Evolutionary conservation across 2,888 invertebrate genomes (phyloP).

Genomic region (Tetragnatha montana): DNA sequence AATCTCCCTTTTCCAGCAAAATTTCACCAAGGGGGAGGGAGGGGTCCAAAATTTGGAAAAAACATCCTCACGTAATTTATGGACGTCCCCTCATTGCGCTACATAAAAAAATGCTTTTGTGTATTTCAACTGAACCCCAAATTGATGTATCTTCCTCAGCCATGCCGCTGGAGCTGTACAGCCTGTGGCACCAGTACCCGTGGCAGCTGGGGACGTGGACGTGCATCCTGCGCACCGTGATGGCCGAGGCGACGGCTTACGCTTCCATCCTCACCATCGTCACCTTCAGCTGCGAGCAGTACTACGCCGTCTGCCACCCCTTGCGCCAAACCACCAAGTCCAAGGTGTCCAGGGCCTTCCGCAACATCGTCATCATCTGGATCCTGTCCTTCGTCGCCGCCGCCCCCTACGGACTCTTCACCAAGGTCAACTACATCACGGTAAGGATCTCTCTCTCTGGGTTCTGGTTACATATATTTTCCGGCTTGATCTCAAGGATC

Average conservation of each 20-base stretch:
- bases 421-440: slow-evolving; percentile 74
- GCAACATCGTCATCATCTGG: slow-evolving; percentile 77
- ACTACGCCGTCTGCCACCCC: slow-evolving; percentile 78
- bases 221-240: slow-evolving; percentile 77
- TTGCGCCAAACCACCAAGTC: slow-evolving; percentile 73
- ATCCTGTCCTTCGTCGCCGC: slow-evolving; percentile 76
- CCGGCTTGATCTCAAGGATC: no score
- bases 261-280: slow-evolving; percentile 78
- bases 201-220: slow-evolving; percentile 76
- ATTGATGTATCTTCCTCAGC: slow-evolving; percentile 75
- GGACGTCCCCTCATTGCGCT: no score
- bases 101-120: no score
- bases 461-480: no score
- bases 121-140: no score
- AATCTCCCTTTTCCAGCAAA: no score
- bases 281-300: slow-evolving; percentile 76
- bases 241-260: slow-evolving; percentile 78
- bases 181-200: slow-evolving; percentile 78
- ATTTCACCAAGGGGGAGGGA: no score
- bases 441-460: slow-evolving; percentile 24
- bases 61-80: no score
- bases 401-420: slow-evolving; percentile 75
- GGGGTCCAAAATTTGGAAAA: no score
- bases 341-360: slow-evolving; percentile 74
- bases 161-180: slow-evolving; percentile 77